Evolutionary conservation across 2,797 vertebrate genomes (phyloP), one percentile per base, ranked within the genome.

Genomic region (Otus scops): DNA sequence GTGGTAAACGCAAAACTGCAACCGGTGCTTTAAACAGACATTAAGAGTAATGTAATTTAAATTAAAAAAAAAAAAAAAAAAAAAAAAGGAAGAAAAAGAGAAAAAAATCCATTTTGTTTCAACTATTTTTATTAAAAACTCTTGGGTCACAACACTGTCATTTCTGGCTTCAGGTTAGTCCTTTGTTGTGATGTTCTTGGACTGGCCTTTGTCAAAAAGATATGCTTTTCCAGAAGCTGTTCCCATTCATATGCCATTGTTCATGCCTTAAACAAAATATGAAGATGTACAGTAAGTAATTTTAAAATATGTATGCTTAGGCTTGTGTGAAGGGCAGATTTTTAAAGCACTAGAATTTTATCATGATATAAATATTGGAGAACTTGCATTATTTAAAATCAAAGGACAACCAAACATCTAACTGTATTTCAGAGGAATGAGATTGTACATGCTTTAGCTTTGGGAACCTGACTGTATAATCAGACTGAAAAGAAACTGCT

Each of bases 261-360:
- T 98, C 98, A 98, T 98, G 98, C 98, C 98, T 98, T 98, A 98
- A 98, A 95, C 36, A 97, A 98, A 98, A 97, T 97, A 97, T 67
- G 95, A 97, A 98, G 94, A 96, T 98, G 95, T 98, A 98, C 95
- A 98, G 96, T 97, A 98, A 97, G 89, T 93, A 94, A 93, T 97
- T 98, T 98, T 97, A 97, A 93, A 98, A 97, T 96, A 97, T 89
- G 86, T 97, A 80, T 96, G 90, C 95, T 95, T 98, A 98, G 97
- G 96, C 95, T 92, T 98, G 85, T 93, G 96, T 96, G 91, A 94
- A 96, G 85, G 95, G 88, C 92, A 95, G 94, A 92, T 96, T 98
- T 97, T 97, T 95, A 97, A 97, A 95, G 83, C 89, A 75, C 59
- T 93, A 81, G 67, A 87, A 90, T 96, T 96, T 95, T 97, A 95